Percentiles rank a stretch among this genome's conserved stretches.
Evolutionary conservation across 1,140 invertebrate species (phyloP).

Genomic region (Archivesica marissinica): DNA sequence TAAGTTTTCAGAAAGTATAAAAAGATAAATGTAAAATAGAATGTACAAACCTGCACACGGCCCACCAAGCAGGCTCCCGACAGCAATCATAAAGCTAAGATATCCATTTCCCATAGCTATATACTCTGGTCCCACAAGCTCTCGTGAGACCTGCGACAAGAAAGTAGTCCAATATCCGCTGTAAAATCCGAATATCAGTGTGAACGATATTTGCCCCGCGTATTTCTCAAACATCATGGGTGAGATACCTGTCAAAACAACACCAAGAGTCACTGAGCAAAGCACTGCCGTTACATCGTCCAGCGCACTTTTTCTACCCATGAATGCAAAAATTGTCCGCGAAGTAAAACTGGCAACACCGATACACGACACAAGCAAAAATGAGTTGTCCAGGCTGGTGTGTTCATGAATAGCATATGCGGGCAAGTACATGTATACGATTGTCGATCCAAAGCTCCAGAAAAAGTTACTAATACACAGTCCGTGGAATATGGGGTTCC

Average conservation of each 20-base stretch:
- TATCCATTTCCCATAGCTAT: constrained; percentile 81
- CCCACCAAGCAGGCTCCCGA: constrained; percentile 77
- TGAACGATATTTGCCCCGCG: constrained; percentile 80
- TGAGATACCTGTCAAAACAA: constrained; percentile 79
- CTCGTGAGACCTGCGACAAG: constrained; percentile 77
- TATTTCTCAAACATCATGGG: constrained; percentile 79
- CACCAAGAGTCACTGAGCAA: constrained; percentile 76
- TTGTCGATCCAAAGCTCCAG: constrained; percentile 81
- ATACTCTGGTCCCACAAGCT: constrained; percentile 80
- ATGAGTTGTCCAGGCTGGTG: constrained; percentile 74
- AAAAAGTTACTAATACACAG: constrained; percentile 82
- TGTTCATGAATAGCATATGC: constrained; percentile 78
- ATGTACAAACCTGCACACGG: constrained; percentile 77
- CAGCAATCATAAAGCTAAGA: constrained; percentile 78
- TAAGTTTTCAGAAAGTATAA: too few relatives aligned
- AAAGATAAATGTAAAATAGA: too few relatives aligned
- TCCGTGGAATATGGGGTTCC: constrained; percentile 78
- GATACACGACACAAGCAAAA: constrained; percentile 76
- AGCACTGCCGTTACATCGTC: constrained; percentile 79
- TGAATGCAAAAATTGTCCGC: constrained; percentile 79
- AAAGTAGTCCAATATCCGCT: constrained; percentile 82
- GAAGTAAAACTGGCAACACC: constrained; percentile 78
- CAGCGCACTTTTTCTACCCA: constrained; percentile 79
- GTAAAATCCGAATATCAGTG: constrained; percentile 81
- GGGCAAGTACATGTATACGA: constrained; percentile 81